Percentiles rank a stretch among this genome's conserved stretches.
Conservation (phyloP, 2,113 vertebrate genomes). For the Oreocharis arfaki region DNA sequence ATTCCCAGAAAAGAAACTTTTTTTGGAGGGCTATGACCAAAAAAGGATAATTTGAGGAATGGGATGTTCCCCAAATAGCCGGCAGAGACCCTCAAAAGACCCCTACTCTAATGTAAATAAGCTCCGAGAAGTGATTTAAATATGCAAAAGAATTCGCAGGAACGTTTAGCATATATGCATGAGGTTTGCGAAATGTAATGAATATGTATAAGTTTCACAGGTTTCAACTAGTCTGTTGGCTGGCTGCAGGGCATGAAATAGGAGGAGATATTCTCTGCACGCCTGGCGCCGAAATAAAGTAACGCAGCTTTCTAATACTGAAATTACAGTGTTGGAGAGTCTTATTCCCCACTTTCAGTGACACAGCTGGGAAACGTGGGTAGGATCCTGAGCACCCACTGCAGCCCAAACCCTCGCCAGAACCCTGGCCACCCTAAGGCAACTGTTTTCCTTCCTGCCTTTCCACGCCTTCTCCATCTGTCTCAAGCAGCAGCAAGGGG, state of each 20-base stretch:
- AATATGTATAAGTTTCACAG: background rate
- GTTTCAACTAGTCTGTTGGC: background rate
- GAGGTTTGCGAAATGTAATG: background rate
- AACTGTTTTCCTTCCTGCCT: background rate
- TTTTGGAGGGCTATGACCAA: background rate
- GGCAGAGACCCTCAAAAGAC: background rate
- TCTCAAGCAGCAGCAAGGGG: background rate
- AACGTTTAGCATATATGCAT: background rate
- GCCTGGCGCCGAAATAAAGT: background rate
- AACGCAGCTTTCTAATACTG: background rate
- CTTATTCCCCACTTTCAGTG: background rate
- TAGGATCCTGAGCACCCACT: background rate
- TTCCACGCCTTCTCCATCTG: background rate
- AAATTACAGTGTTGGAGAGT: background rate
- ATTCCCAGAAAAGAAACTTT: background rate
- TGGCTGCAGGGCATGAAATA: background rate
- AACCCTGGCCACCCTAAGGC: rapidly evolving
- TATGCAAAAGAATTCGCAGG: background rate
- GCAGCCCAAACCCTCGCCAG: background rate
- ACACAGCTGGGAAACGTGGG: background rate
- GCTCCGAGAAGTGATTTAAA: background rate
- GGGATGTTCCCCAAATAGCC: background rate
- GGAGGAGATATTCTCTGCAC: background rate
- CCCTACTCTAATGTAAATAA: background rate
- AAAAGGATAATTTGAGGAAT: background rate